phyloP scores from a whole-genome alignment of 2,888 invertebrate genomes.

The Aphidoletes aphidimyza region DNA sequence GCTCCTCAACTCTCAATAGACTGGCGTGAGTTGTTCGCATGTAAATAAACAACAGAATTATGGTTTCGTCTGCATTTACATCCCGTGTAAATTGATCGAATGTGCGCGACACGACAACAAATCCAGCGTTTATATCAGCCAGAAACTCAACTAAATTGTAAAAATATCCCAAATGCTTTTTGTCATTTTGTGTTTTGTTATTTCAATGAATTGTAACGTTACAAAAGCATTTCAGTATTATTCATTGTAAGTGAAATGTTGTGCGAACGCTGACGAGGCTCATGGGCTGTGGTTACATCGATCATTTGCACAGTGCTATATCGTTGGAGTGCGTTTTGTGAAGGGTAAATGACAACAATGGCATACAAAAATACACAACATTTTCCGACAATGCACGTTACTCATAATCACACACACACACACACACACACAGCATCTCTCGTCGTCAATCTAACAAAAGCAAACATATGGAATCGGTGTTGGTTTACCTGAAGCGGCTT shows the following conservation, averaged over 20 bases:
- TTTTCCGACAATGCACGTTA: not conserved
- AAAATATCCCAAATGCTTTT: not conserved
- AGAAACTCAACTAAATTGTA: not conserved
- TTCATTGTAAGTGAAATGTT: not conserved
- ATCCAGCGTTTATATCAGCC: not conserved
- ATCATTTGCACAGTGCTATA: not conserved
- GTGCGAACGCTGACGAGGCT: too few relatives aligned
- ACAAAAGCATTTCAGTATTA: too few relatives aligned
- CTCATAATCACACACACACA: conserved; percentile 19
- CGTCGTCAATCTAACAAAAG: not conserved
- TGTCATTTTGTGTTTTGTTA: not conserved
- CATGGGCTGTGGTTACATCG: too few relatives aligned
- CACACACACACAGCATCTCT: not conserved
- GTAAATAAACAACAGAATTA: not conserved
- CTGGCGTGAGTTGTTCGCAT: not conserved
- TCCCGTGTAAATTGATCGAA: conserved; percentile 3
- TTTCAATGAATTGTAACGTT: too few relatives aligned
- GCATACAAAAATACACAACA: not conserved
- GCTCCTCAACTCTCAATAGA: not conserved
- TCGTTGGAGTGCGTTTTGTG: not conserved
- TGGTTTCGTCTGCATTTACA: conserved; percentile 28
- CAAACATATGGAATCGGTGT: not conserved
- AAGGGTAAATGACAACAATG: not conserved
- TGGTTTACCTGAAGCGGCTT: conserved; percentile 27
- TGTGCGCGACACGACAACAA: not conserved